Base-by-base conservation (phyloP, 1,140 invertebrate genomes). In the Drosophila nasuta region DNA sequence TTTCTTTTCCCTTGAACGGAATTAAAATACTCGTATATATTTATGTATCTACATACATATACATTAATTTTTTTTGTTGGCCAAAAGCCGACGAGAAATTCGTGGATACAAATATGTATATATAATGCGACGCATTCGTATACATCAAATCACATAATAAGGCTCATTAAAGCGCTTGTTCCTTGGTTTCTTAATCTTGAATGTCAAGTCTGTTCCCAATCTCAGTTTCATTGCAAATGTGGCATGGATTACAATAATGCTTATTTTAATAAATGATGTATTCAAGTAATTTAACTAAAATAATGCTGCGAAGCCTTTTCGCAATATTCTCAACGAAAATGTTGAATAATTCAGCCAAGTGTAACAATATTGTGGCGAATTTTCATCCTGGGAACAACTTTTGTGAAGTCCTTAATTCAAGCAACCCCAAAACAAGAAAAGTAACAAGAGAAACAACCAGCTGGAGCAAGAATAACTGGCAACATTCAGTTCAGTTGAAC, bases 381-480 rank as follows among this genome's bases (percentile, higher is more conserved):
- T 43, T 43, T n/a, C n/a, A 43, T 13, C 41, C 41, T 43, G 11
- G 15, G n/a, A 46, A 30, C 11, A 49, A 49, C 7, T 20, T 38
- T 25, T 5, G n/a, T 20, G 8, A 58, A 11, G 15, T n/a, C 17
- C 25, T 17, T 6, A 41, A 5, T 20, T 28, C 3, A 11, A 10
- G 41, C 41, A n/a, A 43, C 41, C 41, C n/a, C 41, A 43, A 43
- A 43, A 43, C 41, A 43, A 43, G 3, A 4, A 11, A 43, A 13
- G 4, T 15, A 38, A 43, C 15, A 51, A 52, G 57, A 28, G 20
- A 33, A 67, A 67, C 11, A 67, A 58, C 35, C 7, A 38, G 10
- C 35, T 38, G 35, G 10, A 25, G 20, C 33, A 58, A 49, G 11
- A 66, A 67, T 54, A 60, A 68, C 64, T 74, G 56, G 56, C 57